These are phyloP conservation scores for Lordiphosa clarofinis DNA, from an alignment of 1,140 invertebrate genomes.

Conservation along the genomic window DNA sequence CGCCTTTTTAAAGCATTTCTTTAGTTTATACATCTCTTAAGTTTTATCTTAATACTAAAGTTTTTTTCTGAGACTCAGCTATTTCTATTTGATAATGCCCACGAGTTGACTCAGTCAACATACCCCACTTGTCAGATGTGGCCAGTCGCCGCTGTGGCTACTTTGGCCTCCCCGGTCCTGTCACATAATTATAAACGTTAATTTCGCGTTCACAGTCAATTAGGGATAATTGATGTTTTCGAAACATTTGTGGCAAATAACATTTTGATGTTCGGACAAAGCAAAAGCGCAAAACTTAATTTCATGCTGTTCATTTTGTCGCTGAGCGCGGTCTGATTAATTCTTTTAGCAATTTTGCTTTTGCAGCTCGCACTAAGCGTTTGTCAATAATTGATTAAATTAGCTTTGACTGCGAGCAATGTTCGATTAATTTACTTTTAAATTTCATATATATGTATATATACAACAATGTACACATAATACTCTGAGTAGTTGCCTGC, in stretches of 20 bases:
- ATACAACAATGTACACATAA: slow-evolving; percentile 4
- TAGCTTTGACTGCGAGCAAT: slow-evolving; percentile 34
- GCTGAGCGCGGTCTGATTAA: slow-evolving; percentile 47
- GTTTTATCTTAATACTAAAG: too few species aligned
- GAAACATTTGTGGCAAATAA: slow-evolving; percentile 76
- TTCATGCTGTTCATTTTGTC: not conserved
- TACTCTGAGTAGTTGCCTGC: slow-evolving; percentile 27
- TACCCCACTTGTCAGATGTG: not conserved
- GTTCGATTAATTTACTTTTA: slow-evolving; percentile 2
- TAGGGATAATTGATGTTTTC: slow-evolving; percentile 77
- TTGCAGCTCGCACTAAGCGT: slow-evolving; percentile 18
- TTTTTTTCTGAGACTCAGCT: too few species aligned
- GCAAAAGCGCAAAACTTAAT: slow-evolving; percentile 12
- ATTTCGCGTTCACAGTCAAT: slow-evolving; percentile 77
- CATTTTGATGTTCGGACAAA: slow-evolving; percentile 67
- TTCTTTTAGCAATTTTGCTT: slow-evolving; percentile 45
- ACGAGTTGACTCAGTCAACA: not conserved
- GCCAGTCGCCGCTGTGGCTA: slow-evolving; percentile 25
- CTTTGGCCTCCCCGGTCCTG: slow-evolving; percentile 43
- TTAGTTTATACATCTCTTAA: too few species aligned
- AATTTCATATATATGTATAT: slow-evolving; percentile 2
- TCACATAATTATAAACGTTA: slow-evolving; percentile 78
- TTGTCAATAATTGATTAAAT: slow-evolving; percentile 58
- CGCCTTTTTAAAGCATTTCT: too few species aligned
- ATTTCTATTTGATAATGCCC: too few species aligned